A percentile compares a stretch with the other conserved stretches of the same genome.
Evolutionary conservation across 2,888 invertebrate genomes (phyloP).

Genomic region (Ypsolopha scabrella): DNA sequence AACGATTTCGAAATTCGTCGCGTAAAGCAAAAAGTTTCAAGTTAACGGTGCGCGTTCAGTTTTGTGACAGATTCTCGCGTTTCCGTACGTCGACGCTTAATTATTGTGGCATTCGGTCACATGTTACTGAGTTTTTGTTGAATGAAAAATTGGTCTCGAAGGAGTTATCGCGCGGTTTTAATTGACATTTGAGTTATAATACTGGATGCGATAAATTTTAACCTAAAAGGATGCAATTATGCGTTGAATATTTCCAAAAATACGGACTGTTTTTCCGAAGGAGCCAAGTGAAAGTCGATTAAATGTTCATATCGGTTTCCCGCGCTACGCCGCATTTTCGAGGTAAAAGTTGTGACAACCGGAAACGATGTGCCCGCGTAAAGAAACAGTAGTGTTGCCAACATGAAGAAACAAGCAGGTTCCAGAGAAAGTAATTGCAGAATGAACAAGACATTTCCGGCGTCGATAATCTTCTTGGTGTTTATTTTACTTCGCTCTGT

Average conservation of each 20-base stretch:
- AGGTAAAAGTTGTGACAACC: slow-evolving; percentile 33
- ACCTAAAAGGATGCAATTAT: slow-evolving; percentile 10
- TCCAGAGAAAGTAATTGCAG: slow-evolving; percentile 19
- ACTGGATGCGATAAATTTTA: slow-evolving; percentile 1
- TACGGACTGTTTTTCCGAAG: not conserved
- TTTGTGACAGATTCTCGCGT: slow-evolving; percentile 13
- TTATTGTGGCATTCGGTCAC: slow-evolving; percentile 9
- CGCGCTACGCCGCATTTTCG: slow-evolving; percentile 18
- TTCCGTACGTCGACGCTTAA: slow-evolving; percentile 9
- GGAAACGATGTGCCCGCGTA: slow-evolving; percentile 50
- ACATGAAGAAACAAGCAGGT: slow-evolving; percentile 36
- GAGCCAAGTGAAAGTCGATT: slow-evolving; percentile 1
- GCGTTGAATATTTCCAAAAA: slow-evolving; percentile 5
- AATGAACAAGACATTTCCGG: slow-evolving; percentile 47
- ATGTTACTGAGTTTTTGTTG: slow-evolving; percentile 12
- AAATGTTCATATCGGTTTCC: slow-evolving; percentile 5
- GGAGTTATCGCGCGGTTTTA: slow-evolving; percentile 12
- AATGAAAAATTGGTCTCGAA: slow-evolving; percentile 8
- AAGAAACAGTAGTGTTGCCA: slow-evolving; percentile 55
- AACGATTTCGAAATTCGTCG: slow-evolving; percentile 9
- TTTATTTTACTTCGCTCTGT: slow-evolving; percentile 36
- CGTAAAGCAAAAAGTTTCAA: slow-evolving; percentile 9
- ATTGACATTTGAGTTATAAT: slow-evolving; percentile 14
- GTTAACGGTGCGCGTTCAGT: slow-evolving; percentile 8
- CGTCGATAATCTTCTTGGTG: slow-evolving; percentile 44